These are phyloP conservation scores for Sialis lutaria DNA, from an alignment of 2,888 invertebrate genomes.

Conservation along the genomic window DNA sequence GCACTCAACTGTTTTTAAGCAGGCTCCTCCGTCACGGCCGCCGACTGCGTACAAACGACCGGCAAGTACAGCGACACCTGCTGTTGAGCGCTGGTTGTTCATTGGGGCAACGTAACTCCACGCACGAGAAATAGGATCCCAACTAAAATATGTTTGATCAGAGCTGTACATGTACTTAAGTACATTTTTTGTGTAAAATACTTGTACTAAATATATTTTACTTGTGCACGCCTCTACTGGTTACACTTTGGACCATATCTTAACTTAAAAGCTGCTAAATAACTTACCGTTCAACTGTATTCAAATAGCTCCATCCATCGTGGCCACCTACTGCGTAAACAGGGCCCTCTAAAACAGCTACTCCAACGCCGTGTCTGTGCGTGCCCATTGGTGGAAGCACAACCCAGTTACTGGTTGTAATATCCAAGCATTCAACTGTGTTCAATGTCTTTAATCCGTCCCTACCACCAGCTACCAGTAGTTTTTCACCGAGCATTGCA, in stretches of 20 bases:
- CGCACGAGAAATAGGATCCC: slow-evolving; percentile 74
- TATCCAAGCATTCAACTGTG: slow-evolving; percentile 78
- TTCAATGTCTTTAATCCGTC: slow-evolving; percentile 91
- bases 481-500: slow-evolving; percentile 64
- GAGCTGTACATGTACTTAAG: too few species aligned
- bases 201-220: too few species aligned
- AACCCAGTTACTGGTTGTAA: slow-evolving; percentile 64
- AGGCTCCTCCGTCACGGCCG: slow-evolving; percentile 81
- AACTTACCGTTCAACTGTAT: slow-evolving; percentile 62
- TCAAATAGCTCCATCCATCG: slow-evolving; percentile 89
- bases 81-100: slow-evolving; percentile 76
- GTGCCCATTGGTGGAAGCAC: slow-evolving; percentile 77
- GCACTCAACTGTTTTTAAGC: slow-evolving; percentile 78
- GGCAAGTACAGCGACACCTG: slow-evolving; percentile 76
- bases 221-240: too few species aligned
- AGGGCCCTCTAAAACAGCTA: slow-evolving; percentile 64
- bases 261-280: neutral
- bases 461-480: slow-evolving; percentile 77
- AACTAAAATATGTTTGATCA: slow-evolving; percentile 40
- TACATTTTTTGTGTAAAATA: too few species aligned
- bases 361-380: slow-evolving; percentile 66
- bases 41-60: slow-evolving; percentile 80
- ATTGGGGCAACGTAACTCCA: slow-evolving; percentile 87
- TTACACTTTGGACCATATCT: too few species aligned
- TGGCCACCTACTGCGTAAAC: slow-evolving; percentile 92